Evolutionary conservation across 2,797 vertebrate genomes (phyloP), one percentile per base, ranked within the genome.

Genomic region (Eidolon dupreanum): DNA sequence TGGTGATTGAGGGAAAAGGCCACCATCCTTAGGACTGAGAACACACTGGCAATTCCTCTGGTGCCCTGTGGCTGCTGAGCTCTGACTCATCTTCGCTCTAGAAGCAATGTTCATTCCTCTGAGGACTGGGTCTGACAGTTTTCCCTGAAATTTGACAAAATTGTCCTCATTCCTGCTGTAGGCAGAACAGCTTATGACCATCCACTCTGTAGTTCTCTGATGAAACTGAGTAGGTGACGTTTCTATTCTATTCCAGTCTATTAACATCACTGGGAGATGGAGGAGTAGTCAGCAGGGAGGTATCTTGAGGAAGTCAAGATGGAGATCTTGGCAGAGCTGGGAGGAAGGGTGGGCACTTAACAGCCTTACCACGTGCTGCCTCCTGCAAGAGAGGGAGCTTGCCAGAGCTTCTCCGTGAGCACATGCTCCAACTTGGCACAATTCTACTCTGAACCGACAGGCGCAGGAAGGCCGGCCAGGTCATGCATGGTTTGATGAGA

Each of bases 281-380:
- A 68, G 65, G 8, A 43, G 2, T 1, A 33, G 51, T 49, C 31
- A 28, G 11, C 31, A 83, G 68, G 13, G 38, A 41, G 7, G 5
- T 20, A 0, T 49, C 19, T 43, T 31, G 8, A 28, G 53, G 63
- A 46, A 49, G 33, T 59, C 31, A 41, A 41, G 51, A 68, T 33
- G 15, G 36, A 17, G 9, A 3, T 68, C 36, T 38, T 28, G 49
- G 31, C 1, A 53, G 38, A 77, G 33, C 68, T 15, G 20, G 5
- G 75, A 68, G 77, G 28, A 51, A 28, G 22, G 24, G 6, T 13
- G 22, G n/a, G 33, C 12, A 16, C 57, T 59, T 12, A 59, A 5
- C 0, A 79, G 10, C n/a, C 65, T 51, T 17, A 0, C 5, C 0
- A 5, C 1, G 19, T 26, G 36, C 33, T 88, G 20, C 16, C n/a